Percentiles rank a stretch among this genome's conserved stretches.
Evolutionary conservation across 2,113 vertebrate species (phyloP).

Genomic region (Eolophus roseicapilla): DNA sequence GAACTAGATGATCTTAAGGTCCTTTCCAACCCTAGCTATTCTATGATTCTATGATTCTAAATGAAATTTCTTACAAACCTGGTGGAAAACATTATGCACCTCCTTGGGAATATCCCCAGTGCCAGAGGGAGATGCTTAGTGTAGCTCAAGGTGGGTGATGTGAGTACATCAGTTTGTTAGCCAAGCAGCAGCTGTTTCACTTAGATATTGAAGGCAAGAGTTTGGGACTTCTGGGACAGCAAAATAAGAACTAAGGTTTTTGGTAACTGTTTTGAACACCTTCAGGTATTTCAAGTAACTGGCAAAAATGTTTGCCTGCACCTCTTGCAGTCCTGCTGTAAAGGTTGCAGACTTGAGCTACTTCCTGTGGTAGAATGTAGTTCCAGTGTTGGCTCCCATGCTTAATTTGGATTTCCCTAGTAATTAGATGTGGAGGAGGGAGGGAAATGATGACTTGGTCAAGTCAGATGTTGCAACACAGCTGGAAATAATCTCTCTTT

Average conservation of each 20-base stretch:
- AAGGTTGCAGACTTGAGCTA: not conserved
- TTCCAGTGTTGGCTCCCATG: not conserved
- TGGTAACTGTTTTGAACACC: not conserved
- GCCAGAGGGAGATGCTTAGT: not conserved
- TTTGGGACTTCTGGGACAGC: not conserved
- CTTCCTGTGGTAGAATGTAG: not conserved
- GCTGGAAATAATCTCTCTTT: not conserved
- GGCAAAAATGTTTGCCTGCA: not conserved
- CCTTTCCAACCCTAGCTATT: too few species aligned
- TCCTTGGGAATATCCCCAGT: not conserved
- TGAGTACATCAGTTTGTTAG: not conserved
- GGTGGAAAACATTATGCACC: not conserved
- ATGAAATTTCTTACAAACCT: not conserved
- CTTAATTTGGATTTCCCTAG: not conserved
- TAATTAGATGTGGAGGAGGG: not conserved
- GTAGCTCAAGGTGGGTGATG: not conserved
- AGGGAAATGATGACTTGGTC: not conserved
- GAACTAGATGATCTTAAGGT: too few species aligned
- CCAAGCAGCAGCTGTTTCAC: not conserved
- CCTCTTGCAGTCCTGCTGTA: not conserved
- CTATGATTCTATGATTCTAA: not conserved
- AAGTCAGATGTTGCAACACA: not conserved
- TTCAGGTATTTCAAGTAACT: not conserved
- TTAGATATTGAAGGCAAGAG: not conserved
- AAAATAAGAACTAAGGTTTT: not conserved